Evolutionary conservation across 2,888 invertebrate genomes (phyloP).

Genomic region (Morpho achilles): DNA sequence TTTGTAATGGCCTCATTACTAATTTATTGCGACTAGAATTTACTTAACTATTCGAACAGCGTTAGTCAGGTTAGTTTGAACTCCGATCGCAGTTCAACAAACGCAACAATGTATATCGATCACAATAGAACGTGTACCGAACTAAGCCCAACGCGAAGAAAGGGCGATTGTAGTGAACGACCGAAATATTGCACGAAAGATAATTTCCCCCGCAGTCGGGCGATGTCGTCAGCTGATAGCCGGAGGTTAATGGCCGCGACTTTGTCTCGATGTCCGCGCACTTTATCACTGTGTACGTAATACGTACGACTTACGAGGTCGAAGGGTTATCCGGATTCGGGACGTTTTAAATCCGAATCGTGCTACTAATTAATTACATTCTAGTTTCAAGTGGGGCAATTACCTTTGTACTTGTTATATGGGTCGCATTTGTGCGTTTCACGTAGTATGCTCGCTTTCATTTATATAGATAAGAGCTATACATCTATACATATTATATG

Average conservation of each 20-base stretch:
- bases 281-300: slow-evolving; percentile 48
- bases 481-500: too few relatives aligned
- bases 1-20: too few relatives aligned
- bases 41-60: too few relatives aligned
- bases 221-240: slow-evolving; percentile 77
- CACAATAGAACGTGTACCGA: too few relatives aligned
- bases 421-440: too few relatives aligned
- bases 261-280: slow-evolving; percentile 65
- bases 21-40: too few relatives aligned
- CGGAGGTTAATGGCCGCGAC: slow-evolving; percentile 67
- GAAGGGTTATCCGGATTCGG: slow-evolving; percentile 58
- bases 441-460: too few relatives aligned
- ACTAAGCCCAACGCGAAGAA: slow-evolving; percentile 16
- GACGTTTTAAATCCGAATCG: slow-evolving; percentile 29
- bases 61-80: too few relatives aligned
- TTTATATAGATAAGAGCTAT: too few relatives aligned
- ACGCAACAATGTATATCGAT: too few relatives aligned
- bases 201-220: slow-evolving; percentile 60
- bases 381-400: slow-evolving; percentile 19
- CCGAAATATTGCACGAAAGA: slow-evolving; percentile 66
- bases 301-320: slow-evolving; percentile 43
- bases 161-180: slow-evolving; percentile 48
- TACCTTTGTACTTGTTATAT: slow-evolving; percentile 19
- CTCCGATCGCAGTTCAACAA: too few relatives aligned
- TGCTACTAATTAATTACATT: slow-evolving; percentile 20